A percentile compares a stretch with the other conserved stretches of the same genome.
phyloP scores from a whole-genome alignment of 2,888 invertebrate species.

The Scaptomyza tumidula region DNA sequence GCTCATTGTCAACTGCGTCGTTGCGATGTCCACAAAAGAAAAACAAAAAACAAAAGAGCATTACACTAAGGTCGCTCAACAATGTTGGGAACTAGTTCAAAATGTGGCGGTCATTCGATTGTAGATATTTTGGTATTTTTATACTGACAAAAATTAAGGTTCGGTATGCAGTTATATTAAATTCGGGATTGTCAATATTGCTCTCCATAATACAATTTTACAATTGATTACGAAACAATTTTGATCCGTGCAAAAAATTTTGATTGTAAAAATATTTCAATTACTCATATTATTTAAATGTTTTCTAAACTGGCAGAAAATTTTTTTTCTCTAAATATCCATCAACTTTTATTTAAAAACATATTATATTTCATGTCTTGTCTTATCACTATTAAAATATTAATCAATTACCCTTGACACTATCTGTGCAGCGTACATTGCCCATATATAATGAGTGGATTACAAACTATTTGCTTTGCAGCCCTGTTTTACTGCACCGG shows the following conservation, averaged over 20 bases:
- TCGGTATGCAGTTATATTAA: too few relatives aligned
- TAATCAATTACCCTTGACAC: neutral
- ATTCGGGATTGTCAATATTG: neutral
- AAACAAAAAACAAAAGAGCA: conserved; percentile 18
- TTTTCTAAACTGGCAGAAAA: too few relatives aligned
- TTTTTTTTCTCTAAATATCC: neutral
- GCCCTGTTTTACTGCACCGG: conserved; percentile 56
- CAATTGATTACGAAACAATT: too few relatives aligned
- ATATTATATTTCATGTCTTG: neutral
- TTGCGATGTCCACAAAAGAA: conserved; percentile 48
- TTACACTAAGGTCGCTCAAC: conserved; percentile 6
- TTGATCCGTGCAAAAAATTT: too few relatives aligned
- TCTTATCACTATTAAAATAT: neutral
- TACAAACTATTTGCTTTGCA: conserved; percentile 31
- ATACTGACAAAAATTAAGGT: neutral
- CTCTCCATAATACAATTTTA: too few relatives aligned
- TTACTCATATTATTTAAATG: too few relatives aligned
- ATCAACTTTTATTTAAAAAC: neutral
- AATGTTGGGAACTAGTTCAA: conserved; percentile 10
- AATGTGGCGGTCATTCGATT: conserved; percentile 21
- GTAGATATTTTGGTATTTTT: conserved; percentile 9
- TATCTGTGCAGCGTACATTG: conserved; percentile 13
- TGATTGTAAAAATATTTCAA: too few relatives aligned
- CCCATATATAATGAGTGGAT: conserved; percentile 13
- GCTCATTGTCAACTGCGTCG: conserved; percentile 69